These are phyloP conservation scores for Drosophila dunni DNA, from an alignment of 1,140 invertebrate species.

Conservation along the genomic window DNA sequence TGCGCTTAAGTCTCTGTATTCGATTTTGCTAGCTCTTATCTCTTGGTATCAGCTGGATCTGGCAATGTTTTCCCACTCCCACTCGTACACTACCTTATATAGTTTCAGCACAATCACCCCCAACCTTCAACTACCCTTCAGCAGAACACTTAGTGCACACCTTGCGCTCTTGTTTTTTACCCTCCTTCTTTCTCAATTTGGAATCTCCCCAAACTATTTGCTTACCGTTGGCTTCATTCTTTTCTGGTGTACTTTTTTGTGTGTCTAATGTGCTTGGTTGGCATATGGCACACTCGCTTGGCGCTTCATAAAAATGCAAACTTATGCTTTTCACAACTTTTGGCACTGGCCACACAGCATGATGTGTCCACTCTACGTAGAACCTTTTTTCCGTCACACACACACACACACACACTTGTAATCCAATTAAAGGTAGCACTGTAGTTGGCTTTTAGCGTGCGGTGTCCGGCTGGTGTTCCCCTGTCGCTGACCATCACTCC, in stretches of 20 bases:
- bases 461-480: constrained; percentile 40
- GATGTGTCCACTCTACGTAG: constrained; percentile 20
- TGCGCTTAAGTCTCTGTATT: background rate
- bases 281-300: constrained; percentile 63
- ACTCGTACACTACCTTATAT: background rate
- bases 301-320: constrained; percentile 83
- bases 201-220: constrained; percentile 25
- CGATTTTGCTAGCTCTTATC: background rate
- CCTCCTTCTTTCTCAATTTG: constrained; percentile 13
- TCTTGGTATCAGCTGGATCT: constrained; percentile 1
- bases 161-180: constrained; percentile 11
- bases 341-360: constrained; percentile 50
- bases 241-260: background rate
- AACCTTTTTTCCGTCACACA: constrained; percentile 32
- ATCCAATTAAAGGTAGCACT: constrained; percentile 83
- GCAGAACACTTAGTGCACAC: constrained; percentile 37
- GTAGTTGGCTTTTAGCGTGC: constrained; percentile 81
- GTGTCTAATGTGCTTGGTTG: constrained; percentile 51
- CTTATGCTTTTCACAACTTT: constrained; percentile 80
- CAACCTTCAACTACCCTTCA: constrained; percentile 51
- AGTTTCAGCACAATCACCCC: constrained; percentile 13
- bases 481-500: constrained; percentile 7
- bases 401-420: constrained; percentile 67
- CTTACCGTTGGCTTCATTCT: constrained; percentile 9
- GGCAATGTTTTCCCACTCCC: background rate